Base-by-base conservation (phyloP, 2,888 invertebrate genomes). In the Phymatocera aterrima region DNA sequence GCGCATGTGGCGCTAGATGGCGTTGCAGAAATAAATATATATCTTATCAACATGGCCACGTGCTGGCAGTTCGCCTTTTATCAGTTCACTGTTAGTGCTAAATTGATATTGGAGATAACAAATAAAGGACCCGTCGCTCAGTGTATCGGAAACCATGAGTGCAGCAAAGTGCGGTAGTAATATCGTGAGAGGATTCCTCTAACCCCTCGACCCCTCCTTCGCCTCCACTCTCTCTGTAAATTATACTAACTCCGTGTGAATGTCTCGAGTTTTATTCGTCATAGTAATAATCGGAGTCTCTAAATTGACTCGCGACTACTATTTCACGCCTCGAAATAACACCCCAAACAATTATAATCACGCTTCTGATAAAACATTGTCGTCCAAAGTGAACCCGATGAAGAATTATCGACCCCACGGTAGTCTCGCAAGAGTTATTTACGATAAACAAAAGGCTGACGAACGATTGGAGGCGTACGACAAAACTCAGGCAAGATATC, bases 401-500 rank as follows among this genome's bases (percentile, higher is more conserved):
- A 68, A 43, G 68, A 64, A 37, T 34, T 24, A 46, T 15, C 24
- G 94, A 82, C 95, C 95, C 68, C 92, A 95, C 85, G 94, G 95
- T 83, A 94, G 94, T 75, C 91, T 96, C 81, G 95, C 96, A 75
- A 92, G 95, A 85, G 93, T 95, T 65, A 90, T 96, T 74, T 95
- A 95, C 91, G 94, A 95, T 84, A 95, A 95, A 89, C 94, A 95
- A 85, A 91, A 93, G 82, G 94, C 94, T 85, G 96, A 96, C 90
- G 93, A 94, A 87, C 93, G 93, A 83, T 91, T 96, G 28, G 92
- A 93, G 84, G 92, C 92, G 70, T 92, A 94, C 88, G 95, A 96
- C 89, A 95, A 95, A 87, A 92, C 91, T 78, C 93, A 94, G 94
- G 95, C 95, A 90, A 93, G 93, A 86, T 40, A 40, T 40, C 8